A percentile compares a stretch with the other conserved stretches of the same genome.
These are phyloP conservation scores for Eristalinus sepulchralis DNA, from an alignment of 2,888 invertebrate genomes.

Conservation along the genomic window DNA sequence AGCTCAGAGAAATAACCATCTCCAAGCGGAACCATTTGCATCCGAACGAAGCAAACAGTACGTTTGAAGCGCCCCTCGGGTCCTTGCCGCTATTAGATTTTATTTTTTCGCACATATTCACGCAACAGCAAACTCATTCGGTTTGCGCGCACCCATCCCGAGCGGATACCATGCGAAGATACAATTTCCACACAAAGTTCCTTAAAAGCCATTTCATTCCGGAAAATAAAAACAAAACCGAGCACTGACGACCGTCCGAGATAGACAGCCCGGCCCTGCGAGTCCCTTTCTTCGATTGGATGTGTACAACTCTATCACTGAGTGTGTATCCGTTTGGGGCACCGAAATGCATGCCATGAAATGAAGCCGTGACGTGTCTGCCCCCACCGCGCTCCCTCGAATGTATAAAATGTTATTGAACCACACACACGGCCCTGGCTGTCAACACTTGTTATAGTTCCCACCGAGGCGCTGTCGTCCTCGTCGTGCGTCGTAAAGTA, in stretches of 20 bases:
- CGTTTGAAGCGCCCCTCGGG: conserved; percentile 26
- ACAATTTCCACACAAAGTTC: conserved; percentile 61
- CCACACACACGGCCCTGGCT: conserved; percentile 41
- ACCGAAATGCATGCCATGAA: conserved; percentile 52
- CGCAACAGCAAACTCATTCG: conserved; percentile 39
- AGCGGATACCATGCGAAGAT: conserved; percentile 37
- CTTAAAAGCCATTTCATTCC: conserved; percentile 55
- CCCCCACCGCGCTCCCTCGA: conserved; percentile 19
- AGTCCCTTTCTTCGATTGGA: conserved; percentile 35
- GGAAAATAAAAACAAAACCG: conserved; percentile 45
- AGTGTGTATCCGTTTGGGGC: background rate
- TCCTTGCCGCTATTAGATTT: conserved; percentile 34
- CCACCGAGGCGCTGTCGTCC: conserved; percentile 23
- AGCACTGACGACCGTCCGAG: background rate
- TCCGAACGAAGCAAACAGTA: conserved; percentile 22
- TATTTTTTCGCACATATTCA: conserved; percentile 53
- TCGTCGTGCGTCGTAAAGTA: conserved; percentile 16
- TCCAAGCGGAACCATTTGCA: conserved; percentile 22
- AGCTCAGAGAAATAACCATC: background rate
- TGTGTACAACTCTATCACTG: conserved; percentile 24
- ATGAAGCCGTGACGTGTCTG: conserved; percentile 36
- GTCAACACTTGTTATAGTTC: conserved; percentile 68
- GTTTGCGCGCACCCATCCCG: conserved; percentile 3
- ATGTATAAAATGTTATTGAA: conserved; percentile 64
- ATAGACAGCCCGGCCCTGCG: conserved; percentile 10